Conservation (phyloP, 1,140 invertebrate species). For the Zeugodacus cucurbitae region DNA sequence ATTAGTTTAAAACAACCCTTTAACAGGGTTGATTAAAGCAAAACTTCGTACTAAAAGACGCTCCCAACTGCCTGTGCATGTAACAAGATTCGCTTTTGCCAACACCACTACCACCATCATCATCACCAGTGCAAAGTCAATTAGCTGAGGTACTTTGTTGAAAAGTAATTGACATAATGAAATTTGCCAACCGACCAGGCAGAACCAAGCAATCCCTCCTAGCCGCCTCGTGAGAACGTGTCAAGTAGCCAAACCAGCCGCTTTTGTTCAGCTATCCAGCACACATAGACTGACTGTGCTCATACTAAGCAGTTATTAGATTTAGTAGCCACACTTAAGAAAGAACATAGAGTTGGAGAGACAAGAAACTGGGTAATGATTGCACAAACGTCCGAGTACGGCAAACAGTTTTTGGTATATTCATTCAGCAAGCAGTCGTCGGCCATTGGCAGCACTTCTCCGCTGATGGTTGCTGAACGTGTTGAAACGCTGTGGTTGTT, state of each 20-base stretch:
- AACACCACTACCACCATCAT: no score
- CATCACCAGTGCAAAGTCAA: slow-evolving; percentile 5
- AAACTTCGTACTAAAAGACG: neutral
- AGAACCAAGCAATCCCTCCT: neutral
- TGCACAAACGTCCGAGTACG: neutral
- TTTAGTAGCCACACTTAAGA: slow-evolving; percentile 2
- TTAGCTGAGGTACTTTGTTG: slow-evolving; percentile 36
- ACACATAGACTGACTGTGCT: neutral
- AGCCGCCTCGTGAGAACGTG: neutral
- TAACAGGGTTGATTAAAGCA: neutral
- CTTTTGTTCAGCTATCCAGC: neutral
- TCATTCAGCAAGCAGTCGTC: neutral
- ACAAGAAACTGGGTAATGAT: neutral
- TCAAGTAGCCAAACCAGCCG: neutral
- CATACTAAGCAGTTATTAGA: neutral
- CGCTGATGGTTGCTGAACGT: neutral
- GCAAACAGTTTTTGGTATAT: neutral
- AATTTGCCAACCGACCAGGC: slow-evolving; percentile 15
- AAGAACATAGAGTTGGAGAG: neutral
- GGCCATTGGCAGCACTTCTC: neutral
- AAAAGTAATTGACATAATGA: slow-evolving; percentile 35
- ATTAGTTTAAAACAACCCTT: no score
- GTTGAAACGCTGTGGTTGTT: neutral
- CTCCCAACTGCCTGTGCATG: neutral
- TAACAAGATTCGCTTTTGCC: neutral